Conservation (phyloP, 1,140 invertebrate species). For the Saccostrea cuccullata region DNA sequence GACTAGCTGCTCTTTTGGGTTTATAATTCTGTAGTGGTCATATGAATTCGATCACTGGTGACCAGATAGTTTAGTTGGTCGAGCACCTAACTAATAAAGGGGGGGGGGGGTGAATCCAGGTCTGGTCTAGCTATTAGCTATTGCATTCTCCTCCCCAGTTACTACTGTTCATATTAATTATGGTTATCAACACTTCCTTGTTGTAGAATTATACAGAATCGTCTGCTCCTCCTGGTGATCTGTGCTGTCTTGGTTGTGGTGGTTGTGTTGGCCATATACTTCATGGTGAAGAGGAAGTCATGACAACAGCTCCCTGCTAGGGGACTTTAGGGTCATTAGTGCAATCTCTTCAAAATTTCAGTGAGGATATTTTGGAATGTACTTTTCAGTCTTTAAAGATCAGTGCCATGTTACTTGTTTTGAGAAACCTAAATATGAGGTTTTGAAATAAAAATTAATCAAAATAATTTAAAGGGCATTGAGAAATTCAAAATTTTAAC, state of each 20-base stretch:
- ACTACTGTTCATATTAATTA: too few species aligned
- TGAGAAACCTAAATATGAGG: too few species aligned
- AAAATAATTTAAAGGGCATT: too few species aligned
- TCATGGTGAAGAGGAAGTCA: constrained; percentile 68
- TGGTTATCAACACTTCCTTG: constrained; percentile 33
- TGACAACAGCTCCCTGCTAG: constrained; percentile 47
- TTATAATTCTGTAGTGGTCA: too few species aligned
- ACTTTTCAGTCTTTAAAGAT: background rate
- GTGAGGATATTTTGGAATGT: background rate
- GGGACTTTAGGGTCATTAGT: constrained; percentile 16
- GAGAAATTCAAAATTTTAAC: too few species aligned
- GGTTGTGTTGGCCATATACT: constrained; percentile 74
- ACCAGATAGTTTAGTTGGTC: background rate
- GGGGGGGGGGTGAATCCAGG: background rate
- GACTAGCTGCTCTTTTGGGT: too few species aligned
- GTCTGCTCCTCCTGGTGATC: constrained; percentile 73
- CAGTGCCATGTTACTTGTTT: background rate
- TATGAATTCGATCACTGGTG: too few species aligned
- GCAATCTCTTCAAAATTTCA: background rate
- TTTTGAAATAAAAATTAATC: too few species aligned
- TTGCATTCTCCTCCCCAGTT: background rate
- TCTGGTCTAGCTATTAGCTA: background rate
- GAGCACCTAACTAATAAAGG: background rate
- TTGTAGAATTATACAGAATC: constrained; percentile 77
- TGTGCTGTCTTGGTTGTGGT: constrained; percentile 71